These are phyloP conservation scores for Melanargia galathea DNA, from an alignment of 2,888 invertebrate genomes.

Conservation along the genomic window DNA sequence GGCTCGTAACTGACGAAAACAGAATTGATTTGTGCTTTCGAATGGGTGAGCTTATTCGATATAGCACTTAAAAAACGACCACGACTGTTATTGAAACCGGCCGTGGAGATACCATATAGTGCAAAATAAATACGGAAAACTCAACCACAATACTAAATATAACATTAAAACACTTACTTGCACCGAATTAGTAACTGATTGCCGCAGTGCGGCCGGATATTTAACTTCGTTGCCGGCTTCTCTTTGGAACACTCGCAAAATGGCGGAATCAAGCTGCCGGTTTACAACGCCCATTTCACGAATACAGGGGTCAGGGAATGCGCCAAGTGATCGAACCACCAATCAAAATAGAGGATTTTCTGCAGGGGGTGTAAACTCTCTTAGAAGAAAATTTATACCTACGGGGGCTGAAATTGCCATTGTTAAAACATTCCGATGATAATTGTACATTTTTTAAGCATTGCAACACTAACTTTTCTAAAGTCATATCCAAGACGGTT, in stretches of 20 bases:
- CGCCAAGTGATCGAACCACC: conserved; percentile 48
- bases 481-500: no score
- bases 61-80: conserved; percentile 84
- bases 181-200: conserved; percentile 51
- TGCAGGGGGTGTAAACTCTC: no score
- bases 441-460: no score
- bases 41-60: conserved; percentile 78
- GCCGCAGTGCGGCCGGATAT: conserved; percentile 71
- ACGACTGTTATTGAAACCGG: conserved; percentile 66
- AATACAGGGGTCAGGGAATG: conserved; percentile 35
- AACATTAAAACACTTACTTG: conserved; percentile 54
- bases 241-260: conserved; percentile 55
- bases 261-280: conserved; percentile 66
- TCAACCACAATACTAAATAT: conserved; percentile 4
- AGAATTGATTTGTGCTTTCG: conserved; percentile 71
- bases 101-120: conserved; percentile 84
- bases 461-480: no score
- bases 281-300: conserved; percentile 42
- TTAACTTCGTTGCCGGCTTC: conserved; percentile 41
- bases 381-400: no score
- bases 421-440: no score
- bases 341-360: conserved; percentile 72
- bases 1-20: conserved; percentile 79
- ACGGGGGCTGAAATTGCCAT: no score
- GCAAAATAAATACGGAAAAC: conserved; percentile 58